Conservation (phyloP, 2,797 vertebrate species). For the Manis pentadactyla region DNA sequence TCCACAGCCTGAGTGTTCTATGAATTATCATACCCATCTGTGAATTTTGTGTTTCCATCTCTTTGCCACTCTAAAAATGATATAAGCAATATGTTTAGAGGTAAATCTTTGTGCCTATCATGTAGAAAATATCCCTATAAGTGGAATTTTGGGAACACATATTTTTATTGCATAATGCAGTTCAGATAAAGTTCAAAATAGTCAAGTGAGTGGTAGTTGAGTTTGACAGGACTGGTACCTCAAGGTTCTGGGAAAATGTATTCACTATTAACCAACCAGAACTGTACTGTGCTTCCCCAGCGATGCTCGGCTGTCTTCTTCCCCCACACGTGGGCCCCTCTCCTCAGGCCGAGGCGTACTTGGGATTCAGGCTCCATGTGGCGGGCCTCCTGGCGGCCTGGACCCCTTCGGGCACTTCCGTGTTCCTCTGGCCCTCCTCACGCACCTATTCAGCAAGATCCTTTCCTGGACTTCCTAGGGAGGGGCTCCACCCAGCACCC, state of each 20-base stretch:
- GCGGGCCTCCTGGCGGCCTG: background rate
- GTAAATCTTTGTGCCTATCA: no score
- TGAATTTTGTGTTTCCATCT: background rate
- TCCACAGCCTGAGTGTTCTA: background rate
- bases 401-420: rapidly evolving
- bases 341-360: background rate
- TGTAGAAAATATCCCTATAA: background rate
- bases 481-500: no score
- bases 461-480: background rate
- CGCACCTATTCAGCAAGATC: background rate
- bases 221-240: background rate
- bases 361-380: background rate
- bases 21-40: background rate
- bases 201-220: background rate
- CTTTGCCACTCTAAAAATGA: background rate
- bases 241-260: background rate
- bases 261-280: background rate
- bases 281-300: background rate
- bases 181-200: background rate
- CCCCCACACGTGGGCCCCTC: background rate
- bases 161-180: background rate
- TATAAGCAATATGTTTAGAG: background rate
- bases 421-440: background rate
- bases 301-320: background rate
- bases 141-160: background rate